Base-by-base conservation (phyloP, 2,797 vertebrate species). In the Rhinichthys osculus region DNA sequence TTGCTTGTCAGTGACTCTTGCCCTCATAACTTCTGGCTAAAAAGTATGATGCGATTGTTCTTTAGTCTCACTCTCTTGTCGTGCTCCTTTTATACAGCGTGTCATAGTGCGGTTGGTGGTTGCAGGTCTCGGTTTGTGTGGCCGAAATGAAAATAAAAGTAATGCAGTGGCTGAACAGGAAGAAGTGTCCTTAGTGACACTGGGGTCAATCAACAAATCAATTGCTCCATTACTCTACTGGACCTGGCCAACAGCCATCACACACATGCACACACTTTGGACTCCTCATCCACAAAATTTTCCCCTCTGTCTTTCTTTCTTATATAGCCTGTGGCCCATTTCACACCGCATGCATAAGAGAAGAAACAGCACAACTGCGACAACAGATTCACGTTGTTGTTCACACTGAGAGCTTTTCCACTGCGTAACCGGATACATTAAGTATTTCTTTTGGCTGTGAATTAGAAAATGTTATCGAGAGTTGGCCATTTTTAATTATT, bases 141-240 rank as follows among this genome's bases (percentile, higher is more conserved):
- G 17, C 38, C 64, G 50, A 82, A 84, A 86, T 89, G 62, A 88
- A 88, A 89, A 88, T 83, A 88, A 89, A 90, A 86, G 89, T 92
- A 91, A 92, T 93, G 91, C 90, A 91, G 90, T 89, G 87, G 74
- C 90, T 89, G 89, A 92, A 81, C 64, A 67, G 89, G 11, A 85
- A 85, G 70, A 79, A 86, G 82, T 83, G 81, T 83, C 83, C 78
- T 83, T 69, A 77, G 71, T 78, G 23, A 78, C 81, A 93, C 40
- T 62, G 66, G 92, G 91, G 92, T 94, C 93, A 94, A 93, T 94
- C 87, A 85, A 66, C 91, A 93, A 50, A 95, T 95, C 93, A 93
- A 93, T 93, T 93, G 92, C 92, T 92, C 91, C 90, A 91, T 86
- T 88, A 66, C 85, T 85, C 79, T 81, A 81, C 91, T 93, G 89